Conservation (phyloP, 1,140 invertebrate species). For the Coptotermes formosanus region DNA sequence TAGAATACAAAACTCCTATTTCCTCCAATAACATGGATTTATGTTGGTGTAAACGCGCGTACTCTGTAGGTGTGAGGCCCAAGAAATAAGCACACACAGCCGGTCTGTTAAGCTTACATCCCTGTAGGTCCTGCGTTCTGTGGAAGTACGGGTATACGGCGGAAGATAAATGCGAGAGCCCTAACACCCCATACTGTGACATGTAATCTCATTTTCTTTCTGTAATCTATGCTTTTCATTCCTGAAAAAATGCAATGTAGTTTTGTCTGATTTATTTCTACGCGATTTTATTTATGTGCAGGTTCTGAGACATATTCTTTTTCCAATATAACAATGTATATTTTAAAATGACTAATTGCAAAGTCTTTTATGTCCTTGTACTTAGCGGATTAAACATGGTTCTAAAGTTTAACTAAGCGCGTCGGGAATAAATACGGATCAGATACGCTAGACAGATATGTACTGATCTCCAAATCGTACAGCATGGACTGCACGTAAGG, state of each 20-base stretch:
- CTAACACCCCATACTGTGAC: not conserved
- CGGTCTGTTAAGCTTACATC: not conserved
- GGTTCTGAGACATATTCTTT: not conserved
- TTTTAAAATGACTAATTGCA: not conserved
- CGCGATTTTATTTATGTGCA: not conserved
- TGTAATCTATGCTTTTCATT: not conserved
- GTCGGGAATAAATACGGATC: no score
- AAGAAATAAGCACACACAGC: not conserved
- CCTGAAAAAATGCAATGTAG: not conserved
- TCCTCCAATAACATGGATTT: not conserved
- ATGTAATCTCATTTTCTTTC: not conserved
- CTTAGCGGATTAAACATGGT: no score
- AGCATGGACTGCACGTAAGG: no score
- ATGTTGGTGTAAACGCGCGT: not conserved
- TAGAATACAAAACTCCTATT: not conserved
- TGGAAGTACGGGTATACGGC: not conserved
- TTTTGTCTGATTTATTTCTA: not conserved
- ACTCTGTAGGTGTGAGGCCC: not conserved
- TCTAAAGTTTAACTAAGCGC: no score
- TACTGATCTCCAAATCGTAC: no score
- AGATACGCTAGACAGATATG: no score
- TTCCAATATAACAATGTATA: not conserved
- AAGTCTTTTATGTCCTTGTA: no score
- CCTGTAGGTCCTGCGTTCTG: no score
- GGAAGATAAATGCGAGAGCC: not conserved